Percentiles rank a stretch among this genome's conserved stretches.
Evolutionary conservation across 1,140 invertebrate genomes (phyloP).

Genomic region (Chrysopa pallens): DNA sequence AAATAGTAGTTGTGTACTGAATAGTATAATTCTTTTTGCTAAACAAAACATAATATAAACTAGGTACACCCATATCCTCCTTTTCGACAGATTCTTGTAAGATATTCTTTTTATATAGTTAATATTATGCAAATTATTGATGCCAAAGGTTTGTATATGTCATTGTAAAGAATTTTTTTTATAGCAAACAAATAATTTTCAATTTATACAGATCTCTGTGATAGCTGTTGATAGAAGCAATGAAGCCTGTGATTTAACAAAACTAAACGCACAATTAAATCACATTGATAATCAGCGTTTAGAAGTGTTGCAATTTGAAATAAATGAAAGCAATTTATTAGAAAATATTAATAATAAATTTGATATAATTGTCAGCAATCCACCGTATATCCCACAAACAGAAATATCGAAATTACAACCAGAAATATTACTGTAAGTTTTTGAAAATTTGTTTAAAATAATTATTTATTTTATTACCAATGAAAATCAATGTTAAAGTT

Average conservation of each 20-base stretch:
- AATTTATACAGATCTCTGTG: slow-evolving; percentile 20
- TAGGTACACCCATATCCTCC: too few species aligned
- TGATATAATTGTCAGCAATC: slow-evolving; percentile 45
- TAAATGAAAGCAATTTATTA: slow-evolving; percentile 19
- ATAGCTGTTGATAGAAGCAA: slow-evolving; percentile 38
- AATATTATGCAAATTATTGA: too few species aligned
- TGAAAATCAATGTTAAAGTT: too few species aligned
- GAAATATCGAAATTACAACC: slow-evolving; percentile 31
- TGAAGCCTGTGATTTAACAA: slow-evolving; percentile 36
- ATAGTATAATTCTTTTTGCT: too few species aligned
- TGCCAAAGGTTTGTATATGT: too few species aligned
- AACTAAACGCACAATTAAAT: slow-evolving; percentile 32
- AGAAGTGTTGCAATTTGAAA: slow-evolving; percentile 24
- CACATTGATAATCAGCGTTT: slow-evolving; percentile 24
- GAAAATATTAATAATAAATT: slow-evolving; percentile 23
- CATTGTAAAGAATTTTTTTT: neutral
- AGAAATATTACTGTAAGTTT: slow-evolving; percentile 41
- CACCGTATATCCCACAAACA: slow-evolving; percentile 38
- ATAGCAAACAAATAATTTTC: slow-evolving; percentile 5
- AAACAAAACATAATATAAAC: too few species aligned
- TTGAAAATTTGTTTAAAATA: too few species aligned
- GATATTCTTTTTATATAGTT: too few species aligned
- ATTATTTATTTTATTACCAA: too few species aligned
- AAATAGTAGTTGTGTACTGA: too few species aligned
- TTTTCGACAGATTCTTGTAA: too few species aligned